Conservation (phyloP, 2,888 invertebrate species). For the Drosophila helvetica region DNA sequence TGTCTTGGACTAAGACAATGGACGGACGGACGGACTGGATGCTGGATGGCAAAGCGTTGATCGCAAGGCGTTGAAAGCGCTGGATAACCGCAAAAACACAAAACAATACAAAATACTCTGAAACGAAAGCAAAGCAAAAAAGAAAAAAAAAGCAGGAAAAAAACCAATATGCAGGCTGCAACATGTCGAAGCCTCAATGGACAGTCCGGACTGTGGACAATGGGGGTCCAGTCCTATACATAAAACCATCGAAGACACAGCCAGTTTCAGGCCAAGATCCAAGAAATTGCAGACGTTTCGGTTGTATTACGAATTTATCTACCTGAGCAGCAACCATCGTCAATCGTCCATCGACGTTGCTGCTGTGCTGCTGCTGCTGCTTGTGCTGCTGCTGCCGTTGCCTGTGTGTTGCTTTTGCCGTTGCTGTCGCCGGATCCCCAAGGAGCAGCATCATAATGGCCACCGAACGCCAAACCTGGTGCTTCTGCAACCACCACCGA, state of each 20-base stretch:
- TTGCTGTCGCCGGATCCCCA: conserved; percentile 56
- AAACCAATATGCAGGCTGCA: conserved; percentile 51
- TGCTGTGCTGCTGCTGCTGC: conserved; percentile 28
- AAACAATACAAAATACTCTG: conserved; percentile 73
- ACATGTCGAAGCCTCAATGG: conserved; percentile 65
- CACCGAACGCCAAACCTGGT: conserved; percentile 70
- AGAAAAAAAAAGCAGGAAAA: conserved; percentile 11
- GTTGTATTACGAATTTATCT: conserved; percentile 79
- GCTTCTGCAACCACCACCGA: conserved; percentile 30
- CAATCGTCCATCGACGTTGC: conserved; percentile 72
- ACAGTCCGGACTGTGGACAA: conserved; percentile 56
- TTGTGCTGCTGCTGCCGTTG: conserved; percentile 19
- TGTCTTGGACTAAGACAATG: conserved; percentile 23
- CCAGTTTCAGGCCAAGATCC: conserved; percentile 23
- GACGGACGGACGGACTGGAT: conserved; percentile 18
- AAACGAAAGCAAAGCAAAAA: conserved; percentile 22
- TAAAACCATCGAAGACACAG: conserved; percentile 12
- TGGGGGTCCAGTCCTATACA: conserved; percentile 6
- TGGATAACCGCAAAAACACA: conserved; percentile 74
- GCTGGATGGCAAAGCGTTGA: conserved; percentile 46
- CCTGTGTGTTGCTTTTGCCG: conserved; percentile 35
- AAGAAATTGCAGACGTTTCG: conserved; percentile 43
- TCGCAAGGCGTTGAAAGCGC: conserved; percentile 74
- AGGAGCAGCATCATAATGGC: conserved; percentile 76
- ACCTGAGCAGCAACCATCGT: conserved; percentile 80